A percentile compares a stretch with the other conserved stretches of the same genome.
These are phyloP conservation scores for Chymomyza procnemis DNA, from an alignment of 2,888 invertebrate species.

Conservation along the genomic window DNA sequence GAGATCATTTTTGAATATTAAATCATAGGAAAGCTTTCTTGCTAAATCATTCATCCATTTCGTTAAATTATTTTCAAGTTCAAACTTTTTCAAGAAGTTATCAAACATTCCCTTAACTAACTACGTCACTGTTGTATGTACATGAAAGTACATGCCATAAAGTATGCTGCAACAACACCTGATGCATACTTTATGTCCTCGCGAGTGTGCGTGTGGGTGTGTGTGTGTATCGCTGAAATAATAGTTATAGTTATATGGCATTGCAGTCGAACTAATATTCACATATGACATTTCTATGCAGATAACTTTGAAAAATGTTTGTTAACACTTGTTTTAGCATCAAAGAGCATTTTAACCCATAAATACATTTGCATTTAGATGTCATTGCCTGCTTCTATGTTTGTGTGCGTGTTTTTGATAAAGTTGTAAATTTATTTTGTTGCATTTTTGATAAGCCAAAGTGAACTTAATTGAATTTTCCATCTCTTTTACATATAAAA, in stretches of 20 bases:
- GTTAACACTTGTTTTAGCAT: neutral
- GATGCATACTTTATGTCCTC: slow-evolving; percentile 59
- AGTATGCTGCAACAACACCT: slow-evolving; percentile 29
- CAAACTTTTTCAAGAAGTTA: no score
- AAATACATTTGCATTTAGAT: neutral
- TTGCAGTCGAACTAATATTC: neutral
- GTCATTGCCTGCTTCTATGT: slow-evolving; percentile 12
- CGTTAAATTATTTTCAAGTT: no score
- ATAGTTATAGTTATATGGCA: neutral
- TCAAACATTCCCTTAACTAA: no score
- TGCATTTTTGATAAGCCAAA: neutral
- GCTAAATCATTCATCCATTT: no score
- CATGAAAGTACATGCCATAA: no score
- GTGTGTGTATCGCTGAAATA: neutral
- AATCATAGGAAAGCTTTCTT: no score
- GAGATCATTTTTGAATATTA: no score
- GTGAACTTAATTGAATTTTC: neutral
- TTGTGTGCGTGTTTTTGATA: neutral
- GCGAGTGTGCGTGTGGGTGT: slow-evolving; percentile 3
- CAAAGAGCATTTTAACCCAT: neutral
- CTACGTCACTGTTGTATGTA: no score
- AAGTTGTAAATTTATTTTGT: neutral
- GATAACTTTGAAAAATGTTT: neutral
- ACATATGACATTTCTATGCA: neutral
- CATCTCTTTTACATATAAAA: neutral